These are phyloP conservation scores for Hydra vulgaris DNA, from an alignment of 30 jellyfish, hydroid and myxozoan species.

Conservation along the genomic window DNA sequence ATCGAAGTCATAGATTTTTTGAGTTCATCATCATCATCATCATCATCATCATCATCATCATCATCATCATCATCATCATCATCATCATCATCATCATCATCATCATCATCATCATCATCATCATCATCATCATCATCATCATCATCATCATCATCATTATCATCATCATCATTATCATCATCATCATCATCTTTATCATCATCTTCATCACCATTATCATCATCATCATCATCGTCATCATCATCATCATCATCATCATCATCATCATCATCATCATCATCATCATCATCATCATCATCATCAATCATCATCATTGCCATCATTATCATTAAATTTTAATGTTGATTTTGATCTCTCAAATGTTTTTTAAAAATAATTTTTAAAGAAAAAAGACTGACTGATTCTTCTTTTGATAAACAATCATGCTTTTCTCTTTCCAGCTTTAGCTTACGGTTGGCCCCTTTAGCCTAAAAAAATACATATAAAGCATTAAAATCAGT, in stretches of 20 bases:
- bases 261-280: too few species aligned
- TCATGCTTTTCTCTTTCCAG: conserved; percentile 70
- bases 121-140: not conserved
- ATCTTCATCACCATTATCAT: not conserved
- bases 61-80: too few species aligned
- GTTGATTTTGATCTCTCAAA: too few species aligned
- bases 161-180: not conserved
- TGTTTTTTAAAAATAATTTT: too few species aligned
- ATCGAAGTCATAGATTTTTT: too few species aligned
- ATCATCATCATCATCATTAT: not conserved
- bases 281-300: too few species aligned
- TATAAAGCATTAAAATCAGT: too few species aligned
- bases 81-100: not conserved
- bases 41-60: too few species aligned
- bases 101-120: not conserved
- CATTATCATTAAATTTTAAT: too few species aligned
- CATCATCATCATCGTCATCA: not conserved
- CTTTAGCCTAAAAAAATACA: conserved; percentile 66
- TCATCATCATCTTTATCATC: not conserved
- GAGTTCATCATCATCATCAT: not conserved
- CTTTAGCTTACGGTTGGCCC: conserved; percentile 87
- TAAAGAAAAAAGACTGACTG: conserved; percentile 44
- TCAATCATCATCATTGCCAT: too few species aligned
- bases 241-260: too few species aligned
- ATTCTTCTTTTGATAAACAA: conserved; percentile 54